phyloP scores from a whole-genome alignment of 2,113 vertebrate genomes.

The Cochlearius cochlearius region DNA sequence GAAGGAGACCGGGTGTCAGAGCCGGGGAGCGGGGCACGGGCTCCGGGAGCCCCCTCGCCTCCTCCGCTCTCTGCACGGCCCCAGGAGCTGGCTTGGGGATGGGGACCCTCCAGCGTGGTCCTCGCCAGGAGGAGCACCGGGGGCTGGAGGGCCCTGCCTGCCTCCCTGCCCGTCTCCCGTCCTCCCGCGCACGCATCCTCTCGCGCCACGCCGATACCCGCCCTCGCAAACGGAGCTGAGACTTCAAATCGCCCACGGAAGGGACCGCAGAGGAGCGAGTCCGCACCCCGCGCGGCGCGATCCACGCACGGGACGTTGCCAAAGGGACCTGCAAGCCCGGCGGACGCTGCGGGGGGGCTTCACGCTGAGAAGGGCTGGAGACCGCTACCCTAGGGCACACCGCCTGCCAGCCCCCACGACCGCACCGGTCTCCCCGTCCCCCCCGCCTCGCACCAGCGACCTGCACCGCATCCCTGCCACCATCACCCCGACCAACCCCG shows the following conservation, averaged over 20 bases:
- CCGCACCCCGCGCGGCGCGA: rapidly evolving
- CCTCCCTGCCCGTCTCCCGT: background rate
- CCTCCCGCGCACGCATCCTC: background rate
- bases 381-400: rapidly evolving
- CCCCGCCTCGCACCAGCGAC: background rate
- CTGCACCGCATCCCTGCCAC: rapidly evolving
- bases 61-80: rapidly evolving
- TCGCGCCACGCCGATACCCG: rapidly evolving
- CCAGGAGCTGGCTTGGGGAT: background rate
- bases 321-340: background rate
- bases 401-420: rapidly evolving
- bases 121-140: rapidly evolving
- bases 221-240: background rate
- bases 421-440: rapidly evolving
- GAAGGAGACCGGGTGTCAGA: background rate
- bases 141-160: background rate
- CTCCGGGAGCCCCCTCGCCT: background rate
- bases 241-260: rapidly evolving
- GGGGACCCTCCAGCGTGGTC: rapidly evolving
- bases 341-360: rapidly evolving
- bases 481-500: rapidly evolving
- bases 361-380: background rate
- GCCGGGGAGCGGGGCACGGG: background rate
- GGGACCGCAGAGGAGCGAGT: background rate
- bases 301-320: rapidly evolving